Evolutionary conservation across 2,113 vertebrate genomes (phyloP).

Genomic region (Poicephalus meyeri): DNA sequence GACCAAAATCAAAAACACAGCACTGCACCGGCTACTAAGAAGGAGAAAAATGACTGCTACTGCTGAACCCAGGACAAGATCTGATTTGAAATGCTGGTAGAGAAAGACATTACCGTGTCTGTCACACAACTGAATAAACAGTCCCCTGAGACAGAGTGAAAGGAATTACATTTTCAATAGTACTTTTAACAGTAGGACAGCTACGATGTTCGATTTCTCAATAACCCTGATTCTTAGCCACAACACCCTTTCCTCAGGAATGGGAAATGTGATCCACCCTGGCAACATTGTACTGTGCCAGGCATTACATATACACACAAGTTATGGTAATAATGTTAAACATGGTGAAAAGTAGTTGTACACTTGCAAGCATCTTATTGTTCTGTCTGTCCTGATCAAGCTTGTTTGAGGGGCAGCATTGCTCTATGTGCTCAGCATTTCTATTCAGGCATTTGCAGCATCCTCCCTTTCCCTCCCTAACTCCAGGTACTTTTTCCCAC

Average conservation of each 20-base stretch:
- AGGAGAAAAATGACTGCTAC: too few species aligned
- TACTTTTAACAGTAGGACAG: not conserved
- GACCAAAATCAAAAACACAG: too few species aligned
- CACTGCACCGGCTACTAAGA: too few species aligned
- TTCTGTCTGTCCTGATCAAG: not conserved
- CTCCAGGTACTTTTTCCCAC: not conserved
- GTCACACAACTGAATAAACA: not conserved
- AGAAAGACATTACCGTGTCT: not conserved
- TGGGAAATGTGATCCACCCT: not conserved
- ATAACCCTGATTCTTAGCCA: not conserved
- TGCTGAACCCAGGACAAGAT: too few species aligned
- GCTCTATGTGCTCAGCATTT: not conserved
- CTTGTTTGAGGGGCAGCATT: not conserved
- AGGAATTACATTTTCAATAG: not conserved
- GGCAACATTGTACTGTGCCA: not conserved
- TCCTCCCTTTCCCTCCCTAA: not conserved
- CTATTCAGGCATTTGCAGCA: not conserved
- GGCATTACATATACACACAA: not conserved
- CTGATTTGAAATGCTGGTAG: not conserved
- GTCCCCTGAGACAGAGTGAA: not conserved
- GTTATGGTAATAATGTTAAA: not conserved
- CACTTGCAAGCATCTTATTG: not conserved
- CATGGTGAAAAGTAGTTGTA: not conserved
- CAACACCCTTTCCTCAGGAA: not conserved
- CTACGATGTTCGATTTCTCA: not conserved